phyloP scores from a whole-genome alignment of 92 coral and sea anemone genomes.

The Pocillopora grandis region DNA sequence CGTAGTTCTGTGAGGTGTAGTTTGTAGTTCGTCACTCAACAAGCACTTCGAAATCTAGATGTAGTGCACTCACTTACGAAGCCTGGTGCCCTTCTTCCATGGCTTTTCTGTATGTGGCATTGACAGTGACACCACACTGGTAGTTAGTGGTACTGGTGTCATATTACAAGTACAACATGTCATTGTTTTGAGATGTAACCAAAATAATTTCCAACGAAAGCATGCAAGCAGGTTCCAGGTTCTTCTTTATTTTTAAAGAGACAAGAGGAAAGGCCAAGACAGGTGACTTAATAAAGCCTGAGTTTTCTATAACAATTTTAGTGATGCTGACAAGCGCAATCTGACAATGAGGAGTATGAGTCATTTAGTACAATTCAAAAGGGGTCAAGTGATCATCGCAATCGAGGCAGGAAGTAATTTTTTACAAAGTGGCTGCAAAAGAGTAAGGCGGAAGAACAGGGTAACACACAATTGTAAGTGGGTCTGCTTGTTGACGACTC shows the following conservation, averaged over 20 bases:
- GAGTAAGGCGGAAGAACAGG: no score
- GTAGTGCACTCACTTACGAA: background rate
- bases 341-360: background rate
- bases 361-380: background rate
- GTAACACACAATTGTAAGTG: no score
- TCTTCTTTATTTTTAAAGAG: no score
- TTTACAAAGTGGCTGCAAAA: no score
- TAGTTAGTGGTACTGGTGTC: background rate
- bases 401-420: background rate
- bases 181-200: no score
- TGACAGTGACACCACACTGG: background rate
- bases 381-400: background rate
- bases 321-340: background rate
- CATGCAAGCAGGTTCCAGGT: no score
- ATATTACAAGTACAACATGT: background rate
- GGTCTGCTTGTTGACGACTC: background rate
- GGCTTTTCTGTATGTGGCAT: no score
- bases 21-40: constrained; percentile 13
- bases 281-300: no score
- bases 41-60: constrained; percentile 3
- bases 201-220: no score
- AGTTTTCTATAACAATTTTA: no score
- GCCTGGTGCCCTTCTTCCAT: constrained; percentile 5
- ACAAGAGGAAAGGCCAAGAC: no score
- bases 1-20: background rate